Evolutionary conservation across 2,797 vertebrate species (phyloP).

Genomic region (Myotis planiceps): DNA sequence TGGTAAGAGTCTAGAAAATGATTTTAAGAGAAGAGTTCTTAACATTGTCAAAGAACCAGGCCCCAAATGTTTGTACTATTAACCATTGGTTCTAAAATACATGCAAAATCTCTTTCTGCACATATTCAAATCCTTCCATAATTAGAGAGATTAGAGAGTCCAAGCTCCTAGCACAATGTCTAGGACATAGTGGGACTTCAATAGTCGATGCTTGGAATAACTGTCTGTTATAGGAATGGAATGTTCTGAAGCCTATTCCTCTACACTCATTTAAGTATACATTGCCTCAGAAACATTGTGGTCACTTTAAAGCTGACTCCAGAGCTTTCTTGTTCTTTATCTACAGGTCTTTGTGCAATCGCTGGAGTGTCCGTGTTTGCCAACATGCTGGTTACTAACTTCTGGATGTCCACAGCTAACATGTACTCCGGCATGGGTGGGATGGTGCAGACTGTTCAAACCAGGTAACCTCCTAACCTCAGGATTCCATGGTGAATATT

Average conservation of each 20-base stretch:
- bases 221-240: neutral
- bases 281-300: neutral
- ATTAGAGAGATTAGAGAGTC: neutral
- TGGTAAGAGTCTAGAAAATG: neutral
- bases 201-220: neutral
- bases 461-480: slow-evolving; percentile 82
- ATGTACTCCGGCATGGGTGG: slow-evolving; percentile 86
- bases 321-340: slow-evolving; percentile 8
- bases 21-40: slow-evolving; percentile 26
- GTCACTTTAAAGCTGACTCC: neutral
- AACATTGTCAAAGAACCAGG: neutral
- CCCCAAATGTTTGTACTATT: neutral
- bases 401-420: slow-evolving; percentile 89
- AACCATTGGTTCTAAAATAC: neutral
- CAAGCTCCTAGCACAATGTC: neutral
- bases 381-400: slow-evolving; percentile 95
- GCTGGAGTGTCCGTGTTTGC: slow-evolving; percentile 95
- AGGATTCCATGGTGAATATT: rapidly evolving
- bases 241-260: neutral
- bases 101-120: neutral
- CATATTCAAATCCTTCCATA: neutral
- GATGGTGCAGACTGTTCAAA: slow-evolving; percentile 88
- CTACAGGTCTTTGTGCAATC: slow-evolving; percentile 92
- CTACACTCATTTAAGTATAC: neutral
- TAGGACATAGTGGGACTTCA: neutral